Evolutionary conservation across 1,140 invertebrate genomes (phyloP).

Genomic region (Littorina saxatilis): DNA sequence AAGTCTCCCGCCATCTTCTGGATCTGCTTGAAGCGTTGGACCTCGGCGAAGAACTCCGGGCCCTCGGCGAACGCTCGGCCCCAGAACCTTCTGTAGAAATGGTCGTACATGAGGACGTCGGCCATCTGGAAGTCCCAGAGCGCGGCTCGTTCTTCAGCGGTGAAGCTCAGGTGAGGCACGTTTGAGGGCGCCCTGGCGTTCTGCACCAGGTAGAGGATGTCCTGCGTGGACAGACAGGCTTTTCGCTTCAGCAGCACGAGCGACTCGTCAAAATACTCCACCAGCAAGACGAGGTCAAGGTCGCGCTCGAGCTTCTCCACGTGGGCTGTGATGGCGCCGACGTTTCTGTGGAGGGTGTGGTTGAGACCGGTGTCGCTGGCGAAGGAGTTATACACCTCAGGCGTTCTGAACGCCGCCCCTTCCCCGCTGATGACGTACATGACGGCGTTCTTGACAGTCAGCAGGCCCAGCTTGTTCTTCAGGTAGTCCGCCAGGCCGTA

Average conservation of each 20-base stretch:
- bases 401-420: no score
- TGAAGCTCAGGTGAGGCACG: constrained; percentile 24
- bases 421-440: neutral
- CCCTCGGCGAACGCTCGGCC: constrained; percentile 31
- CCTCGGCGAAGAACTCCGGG: constrained; percentile 44
- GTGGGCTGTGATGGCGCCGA: constrained; percentile 25
- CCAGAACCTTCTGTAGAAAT: constrained; percentile 49
- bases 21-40: constrained; percentile 42
- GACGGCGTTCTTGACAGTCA: neutral
- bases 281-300: constrained; percentile 77
- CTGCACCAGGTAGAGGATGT: constrained; percentile 69
- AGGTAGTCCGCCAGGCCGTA: constrained; percentile 50
- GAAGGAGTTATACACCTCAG: constrained; percentile 47
- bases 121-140: constrained; percentile 42
- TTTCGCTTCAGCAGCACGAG: constrained; percentile 76
- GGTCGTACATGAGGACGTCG: constrained; percentile 51
- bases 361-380: constrained; percentile 50
- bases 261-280: constrained; percentile 78
- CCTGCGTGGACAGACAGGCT: constrained; percentile 76
- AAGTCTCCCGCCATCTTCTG: constrained; percentile 37
- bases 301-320: constrained; percentile 66
- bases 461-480: neutral
- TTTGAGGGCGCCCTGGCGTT: constrained; percentile 27
- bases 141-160: constrained; percentile 10
- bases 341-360: constrained; percentile 27